Conservation (phyloP, 2,113 vertebrate genomes). For the Microtus oregoni region DNA sequence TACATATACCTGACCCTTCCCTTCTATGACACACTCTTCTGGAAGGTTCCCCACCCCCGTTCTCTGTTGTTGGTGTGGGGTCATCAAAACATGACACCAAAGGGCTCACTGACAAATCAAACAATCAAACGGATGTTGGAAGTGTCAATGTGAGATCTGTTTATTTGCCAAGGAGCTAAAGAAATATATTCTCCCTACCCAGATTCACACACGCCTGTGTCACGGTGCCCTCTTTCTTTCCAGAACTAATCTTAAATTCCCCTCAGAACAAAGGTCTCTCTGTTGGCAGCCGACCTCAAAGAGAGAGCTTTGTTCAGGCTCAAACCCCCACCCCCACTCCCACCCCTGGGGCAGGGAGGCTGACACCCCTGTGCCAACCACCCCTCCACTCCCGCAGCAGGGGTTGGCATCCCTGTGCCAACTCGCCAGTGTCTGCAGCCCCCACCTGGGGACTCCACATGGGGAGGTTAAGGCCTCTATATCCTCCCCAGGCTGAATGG, state of each 20-base stretch:
- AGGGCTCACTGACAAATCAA: slow-evolving; percentile 50
- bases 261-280: slow-evolving; percentile 86
- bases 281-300: slow-evolving; percentile 84
- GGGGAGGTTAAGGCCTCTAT: slow-evolving; percentile 26
- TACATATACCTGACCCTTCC: background rate
- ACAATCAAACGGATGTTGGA: slow-evolving; percentile 16
- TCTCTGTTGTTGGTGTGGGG: background rate
- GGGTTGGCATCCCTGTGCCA: background rate
- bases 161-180: slow-evolving; percentile 77
- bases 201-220: slow-evolving; percentile 74
- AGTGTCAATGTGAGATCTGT: background rate
- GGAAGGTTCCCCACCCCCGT: background rate
- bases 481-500: background rate
- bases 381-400: background rate
- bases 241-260: slow-evolving; percentile 81
- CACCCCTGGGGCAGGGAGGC: slow-evolving; percentile 76
- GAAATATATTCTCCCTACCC: slow-evolving; percentile 67
- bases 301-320: slow-evolving; percentile 83
- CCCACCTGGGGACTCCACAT: background rate
- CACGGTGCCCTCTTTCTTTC: slow-evolving; percentile 81
- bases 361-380: slow-evolving; percentile 75
- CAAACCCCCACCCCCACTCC: slow-evolving; percentile 64
- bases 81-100: slow-evolving; percentile 49
- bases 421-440: slow-evolving; percentile 60
- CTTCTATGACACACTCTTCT: background rate